Evolutionary conservation across 2,888 invertebrate species (phyloP), one percentile per base, ranked within the genome.

Genomic region (Xanthia icteritia): DNA sequence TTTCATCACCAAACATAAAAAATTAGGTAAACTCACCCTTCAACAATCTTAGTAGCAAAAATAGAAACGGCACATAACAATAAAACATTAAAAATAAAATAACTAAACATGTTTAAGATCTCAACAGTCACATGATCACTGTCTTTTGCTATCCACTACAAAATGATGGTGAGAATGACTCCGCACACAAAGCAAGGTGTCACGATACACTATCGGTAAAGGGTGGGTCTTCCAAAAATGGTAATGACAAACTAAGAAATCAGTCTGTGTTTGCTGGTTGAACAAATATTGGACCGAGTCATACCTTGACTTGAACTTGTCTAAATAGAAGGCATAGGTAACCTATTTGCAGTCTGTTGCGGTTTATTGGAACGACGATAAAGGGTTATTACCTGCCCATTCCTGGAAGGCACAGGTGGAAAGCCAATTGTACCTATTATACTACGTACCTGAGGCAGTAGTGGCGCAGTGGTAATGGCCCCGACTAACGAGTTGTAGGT

Each of bases 191-290:
- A 93, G 92, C 92, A 92, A 92, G 92, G 90, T 89, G 88, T 90
- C 86, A 83, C 86, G 91, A 91, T 91, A 92, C 83, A 88, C 93
- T 95, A 95, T 96, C 95, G 81, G 63, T 73, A 89, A 84, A 93
- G 93, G 96, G 94, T 92, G 94, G 93, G 95, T 89, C 94, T 78
- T 82, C 94, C 95, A 81, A 93, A 96, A 92, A 95, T 91, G 96
- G 96, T 89, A 89, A 91, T 89, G 88, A 92, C 90, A 94, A 95
- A 96, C 94, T 89, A 76, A 90, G 90, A 92, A 94, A 95, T 95
- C 94, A 93, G 92, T 94, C 92, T 93, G 92, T 93, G 94, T 90
- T 89, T 85, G 85, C 86, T 88, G 82, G 86, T 81, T 88, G 92
- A 91, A 91, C 89, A 93, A 87, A 88, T 82, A 88, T 83, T 86